Base-by-base conservation (phyloP, 2,113 vertebrate species). In the Marmota monax region DNA sequence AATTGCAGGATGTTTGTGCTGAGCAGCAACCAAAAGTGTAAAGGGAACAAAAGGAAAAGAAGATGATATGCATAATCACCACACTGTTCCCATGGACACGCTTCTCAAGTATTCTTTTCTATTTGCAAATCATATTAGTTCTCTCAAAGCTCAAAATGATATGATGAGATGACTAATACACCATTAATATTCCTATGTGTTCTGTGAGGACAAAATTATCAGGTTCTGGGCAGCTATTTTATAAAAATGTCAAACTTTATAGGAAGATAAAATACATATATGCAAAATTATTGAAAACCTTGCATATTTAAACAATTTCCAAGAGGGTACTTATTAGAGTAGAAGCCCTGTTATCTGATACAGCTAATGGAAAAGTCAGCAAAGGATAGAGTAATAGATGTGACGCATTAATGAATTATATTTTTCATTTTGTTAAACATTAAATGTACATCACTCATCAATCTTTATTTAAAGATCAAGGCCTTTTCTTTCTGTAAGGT, bases 41-140 rank as follows among this genome's bases (percentile, higher is more conserved):
- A 88, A 80, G 37, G 45, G 76, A 97, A 92, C 80, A 73, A 96
- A 96, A 90, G 53, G 34, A 45, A 84, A 92, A 94, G 69, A 56
- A 76, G 84, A 94, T 82, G 74, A 83, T 84, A 61, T 76, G 92
- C 84, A 89, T 96, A 92, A 90, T 90, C 90, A 86, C 69, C 79
- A 84, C 84, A 39, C 74, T 39, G 90, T 96, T 95, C 90, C 96
- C 95, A 96, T 94, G 92, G 92, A 94, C 92, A 97, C 34, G 9
- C 76, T 96, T 86, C 42, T 90, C 80, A 94, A 92, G 76, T 92
- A 90, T 96, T 96, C 95, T 90, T 94, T 53, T 94, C 67, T 87
- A 82, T 94, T 92, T 95, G 92, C 88, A 96, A 97, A 96, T 97
- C 90, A 78, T 90, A 95, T 92, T 92, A 92, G 88, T 86, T 32